Percentiles rank a stretch among this genome's conserved stretches.
phyloP scores from a whole-genome alignment of 2,797 vertebrate genomes.

The Spinus pinus region DNA sequence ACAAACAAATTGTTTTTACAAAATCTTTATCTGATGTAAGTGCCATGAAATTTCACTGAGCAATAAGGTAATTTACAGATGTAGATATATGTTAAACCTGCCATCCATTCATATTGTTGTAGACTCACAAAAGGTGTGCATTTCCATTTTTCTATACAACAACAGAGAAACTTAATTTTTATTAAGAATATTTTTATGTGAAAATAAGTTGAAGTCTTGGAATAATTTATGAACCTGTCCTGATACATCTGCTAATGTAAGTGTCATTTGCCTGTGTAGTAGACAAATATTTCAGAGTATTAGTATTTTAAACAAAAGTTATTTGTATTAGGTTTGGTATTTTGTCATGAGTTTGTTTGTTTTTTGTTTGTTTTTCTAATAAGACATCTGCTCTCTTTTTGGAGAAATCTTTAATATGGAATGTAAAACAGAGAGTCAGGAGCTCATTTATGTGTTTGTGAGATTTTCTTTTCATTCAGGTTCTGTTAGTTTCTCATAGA shows the following conservation, averaged over 20 bases:
- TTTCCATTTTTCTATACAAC: not conserved
- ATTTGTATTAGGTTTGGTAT: not conserved
- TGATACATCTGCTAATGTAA: not conserved
- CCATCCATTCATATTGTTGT: not conserved
- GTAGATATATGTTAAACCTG: not conserved
- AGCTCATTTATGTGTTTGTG: not conserved
- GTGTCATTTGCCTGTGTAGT: not conserved
- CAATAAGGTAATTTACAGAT: not conserved
- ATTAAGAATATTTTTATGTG: not conserved
- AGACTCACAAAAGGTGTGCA: not conserved
- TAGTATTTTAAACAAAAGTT: not conserved
- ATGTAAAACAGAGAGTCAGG: not conserved
- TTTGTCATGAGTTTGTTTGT: not conserved
- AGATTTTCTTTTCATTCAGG: no score
- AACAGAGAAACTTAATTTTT: not conserved
- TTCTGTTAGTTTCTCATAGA: no score
- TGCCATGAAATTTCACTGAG: not conserved
- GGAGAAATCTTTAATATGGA: not conserved
- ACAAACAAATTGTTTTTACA: not conserved
- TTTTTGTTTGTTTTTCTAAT: not conserved
- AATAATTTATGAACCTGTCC: not conserved
- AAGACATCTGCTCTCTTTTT: not conserved
- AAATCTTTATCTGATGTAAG: not conserved
- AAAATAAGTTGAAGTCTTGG: not conserved
- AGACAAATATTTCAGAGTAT: not conserved